Percentiles rank a stretch among this genome's conserved stretches.
These are phyloP conservation scores for Hirundichthys speculiger DNA, from an alignment of 2,113 vertebrate species.

Conservation along the genomic window DNA sequence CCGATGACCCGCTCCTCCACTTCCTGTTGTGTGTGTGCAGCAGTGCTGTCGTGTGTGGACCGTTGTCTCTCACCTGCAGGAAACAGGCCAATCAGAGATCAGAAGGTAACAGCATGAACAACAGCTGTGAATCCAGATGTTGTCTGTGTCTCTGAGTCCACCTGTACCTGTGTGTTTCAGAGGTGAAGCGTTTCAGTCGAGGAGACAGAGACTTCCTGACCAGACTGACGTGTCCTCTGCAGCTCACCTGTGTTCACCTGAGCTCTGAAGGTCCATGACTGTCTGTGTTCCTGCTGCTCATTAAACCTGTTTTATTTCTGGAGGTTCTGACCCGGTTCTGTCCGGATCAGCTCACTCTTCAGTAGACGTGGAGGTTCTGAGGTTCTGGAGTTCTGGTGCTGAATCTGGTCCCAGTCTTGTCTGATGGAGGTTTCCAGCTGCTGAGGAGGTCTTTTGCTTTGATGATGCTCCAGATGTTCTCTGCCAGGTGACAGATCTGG, in stretches of 20 bases:
- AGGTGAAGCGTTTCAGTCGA: conserved; percentile 62
- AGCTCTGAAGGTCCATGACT: not conserved
- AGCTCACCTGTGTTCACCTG: conserved; percentile 63
- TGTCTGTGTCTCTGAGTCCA: not conserved
- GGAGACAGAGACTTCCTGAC: conserved; percentile 72
- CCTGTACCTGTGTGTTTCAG: conserved; percentile 47
- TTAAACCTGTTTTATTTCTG: not conserved
- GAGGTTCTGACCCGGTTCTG: not conserved
- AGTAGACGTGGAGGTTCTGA: too few relatives aligned
- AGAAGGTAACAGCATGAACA: conserved; percentile 52
- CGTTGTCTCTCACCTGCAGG: conserved; percentile 72
- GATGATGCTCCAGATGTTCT: too few relatives aligned
- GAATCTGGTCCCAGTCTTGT: too few relatives aligned
- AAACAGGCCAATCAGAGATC: conserved; percentile 24
- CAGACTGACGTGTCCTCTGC: conserved; percentile 52
- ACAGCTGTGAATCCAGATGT: not conserved
- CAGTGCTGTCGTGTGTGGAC: conserved; percentile 55
- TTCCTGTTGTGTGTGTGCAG: conserved; percentile 73
- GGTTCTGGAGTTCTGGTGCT: too few relatives aligned
- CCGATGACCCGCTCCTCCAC: conserved; percentile 62
- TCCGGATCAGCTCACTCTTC: too few relatives aligned
- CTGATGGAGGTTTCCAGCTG: too few relatives aligned
- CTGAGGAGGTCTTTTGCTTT: too few relatives aligned
- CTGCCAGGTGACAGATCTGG: too few relatives aligned
- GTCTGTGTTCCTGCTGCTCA: not conserved